Evolutionary conservation across 2,113 vertebrate species (phyloP), one percentile per base, ranked within the genome.

Genomic region (Rhinoderma darwinii): DNA sequence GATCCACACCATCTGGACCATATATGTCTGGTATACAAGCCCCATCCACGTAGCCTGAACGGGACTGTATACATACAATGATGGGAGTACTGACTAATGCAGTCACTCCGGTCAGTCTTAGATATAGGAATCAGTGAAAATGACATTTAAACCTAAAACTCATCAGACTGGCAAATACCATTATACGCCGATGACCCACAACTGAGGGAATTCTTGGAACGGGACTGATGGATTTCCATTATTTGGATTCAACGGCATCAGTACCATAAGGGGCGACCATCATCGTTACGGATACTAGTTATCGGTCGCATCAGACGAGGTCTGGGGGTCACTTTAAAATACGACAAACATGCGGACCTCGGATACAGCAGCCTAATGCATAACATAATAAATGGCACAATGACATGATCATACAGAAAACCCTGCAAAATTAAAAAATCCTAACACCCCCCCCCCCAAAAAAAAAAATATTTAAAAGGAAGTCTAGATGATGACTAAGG

Each of bases 1-100:
- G 68, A 39, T 25, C 37, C 18, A 9, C 37, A 30, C 79, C 79
- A 82, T 82, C 79, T 82, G 79, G 79, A 44, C 30, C 20, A 37
- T 35, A 14, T 25, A 3, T 18, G 37, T 43, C 56, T 80, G 51
- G 51, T 25, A 20, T 37, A 74, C 17, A 37, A 37, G 44, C 15
- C 77, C 35, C 32, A 56, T 59, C 78, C 54, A 80, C 51, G n/a
- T 44, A 82, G 79, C 37, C 32, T 3, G 20, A n/a, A 20, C 30
- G n/a, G 17, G 18, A 80, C 37, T 59, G 27, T 17, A 61, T 12
- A 25, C 7, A 22, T 37, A 79, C 75, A 51, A 51, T 66, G 30
- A 25, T 20, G n/a, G 18, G 77, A 37, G 77, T 22, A 59, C 20
- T n/a, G 18, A 80, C 4, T 61, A 14, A 51, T 80, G 51, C 47